Base-by-base conservation (phyloP, 1,140 invertebrate genomes). In the Teleogryllus occipitalis region DNA sequence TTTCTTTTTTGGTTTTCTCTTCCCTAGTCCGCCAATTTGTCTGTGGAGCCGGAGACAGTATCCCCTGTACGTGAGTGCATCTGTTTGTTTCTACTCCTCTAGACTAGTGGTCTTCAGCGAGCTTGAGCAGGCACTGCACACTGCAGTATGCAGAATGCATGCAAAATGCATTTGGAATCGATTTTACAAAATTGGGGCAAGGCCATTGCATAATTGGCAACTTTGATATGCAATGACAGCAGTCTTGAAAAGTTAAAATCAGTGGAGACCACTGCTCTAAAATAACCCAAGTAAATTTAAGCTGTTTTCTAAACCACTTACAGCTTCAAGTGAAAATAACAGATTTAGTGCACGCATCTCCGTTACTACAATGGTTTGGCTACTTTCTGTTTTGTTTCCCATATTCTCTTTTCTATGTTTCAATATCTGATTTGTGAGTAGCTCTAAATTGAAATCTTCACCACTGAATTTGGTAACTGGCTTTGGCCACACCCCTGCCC, bases 21-120 rank as follows among this genome's bases (percentile, higher is more conserved):
- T 90, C 89, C 89, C 89, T 91, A 91, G 90, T 91, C 89, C 90
- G 90, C 90, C 90, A 91, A 87, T 91, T 90, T 90, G 89, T 91
- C 88, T 90, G 89, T 89, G 89, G 90, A 88, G 89, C 89, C 86
- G 90, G 89, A 89, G 90, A 91, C 87, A 90, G 90, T 90, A 88
- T 90, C 86, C 89, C 90, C 89, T 90, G 90, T 91, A 91, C 88
- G 90, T 91, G 90, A 82, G 81, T 82, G 81, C 80, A 80, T 80
- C 81, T 80, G 81, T 81, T 83, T 82, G 80, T 82, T 81, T 80
- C 77, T 81, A 82, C 80, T 81, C 76, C 75, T 80, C 8, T 82
- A 82, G 81, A 82, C 76, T 82, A 82, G 81, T 82, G 81, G 81
- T 81, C 81, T 81, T 81, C 80, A 81, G 54, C 47, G 65, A 65